Evolutionary conservation across 2,797 vertebrate genomes (phyloP).

Genomic region (Morus bassanus): DNA sequence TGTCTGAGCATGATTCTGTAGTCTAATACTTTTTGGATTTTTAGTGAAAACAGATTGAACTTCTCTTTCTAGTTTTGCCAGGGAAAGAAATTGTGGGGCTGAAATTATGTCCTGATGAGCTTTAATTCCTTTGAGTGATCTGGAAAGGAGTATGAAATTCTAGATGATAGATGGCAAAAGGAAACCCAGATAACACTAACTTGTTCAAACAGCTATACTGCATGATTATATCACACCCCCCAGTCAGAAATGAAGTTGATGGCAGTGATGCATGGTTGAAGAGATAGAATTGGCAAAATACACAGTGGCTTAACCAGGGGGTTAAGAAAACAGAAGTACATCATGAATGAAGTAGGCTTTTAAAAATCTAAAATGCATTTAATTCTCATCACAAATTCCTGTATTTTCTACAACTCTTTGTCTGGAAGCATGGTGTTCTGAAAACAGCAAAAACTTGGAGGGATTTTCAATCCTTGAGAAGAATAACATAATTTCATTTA

Average conservation of each 20-base stretch:
- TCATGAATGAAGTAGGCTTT: neutral
- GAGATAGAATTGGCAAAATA: neutral
- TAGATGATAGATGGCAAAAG: neutral
- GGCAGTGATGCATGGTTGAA: neutral
- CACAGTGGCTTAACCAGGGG: neutral
- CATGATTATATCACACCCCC: neutral
- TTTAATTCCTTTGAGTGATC: neutral
- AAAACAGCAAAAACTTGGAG: neutral
- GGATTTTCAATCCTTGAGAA: rapidly evolving
- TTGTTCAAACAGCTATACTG: neutral
- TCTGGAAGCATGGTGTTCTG: neutral
- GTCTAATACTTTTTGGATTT: neutral
- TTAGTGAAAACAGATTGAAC: neutral
- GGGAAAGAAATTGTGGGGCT: neutral
- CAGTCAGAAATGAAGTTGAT: neutral
- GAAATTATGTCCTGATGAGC: neutral
- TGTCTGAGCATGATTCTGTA: neutral
- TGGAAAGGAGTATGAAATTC: neutral
- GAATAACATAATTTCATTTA: neutral
- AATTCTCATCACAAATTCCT: neutral
- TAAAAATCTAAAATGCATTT: neutral
- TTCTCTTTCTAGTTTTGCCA: neutral
- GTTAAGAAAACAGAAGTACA: neutral
- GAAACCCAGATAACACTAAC: neutral
- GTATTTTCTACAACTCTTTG: neutral